A percentile compares a stretch with the other conserved stretches of the same genome.
These are phyloP conservation scores for Tetragonula carbonaria DNA, from an alignment of 2,888 invertebrate genomes.

Conservation along the genomic window DNA sequence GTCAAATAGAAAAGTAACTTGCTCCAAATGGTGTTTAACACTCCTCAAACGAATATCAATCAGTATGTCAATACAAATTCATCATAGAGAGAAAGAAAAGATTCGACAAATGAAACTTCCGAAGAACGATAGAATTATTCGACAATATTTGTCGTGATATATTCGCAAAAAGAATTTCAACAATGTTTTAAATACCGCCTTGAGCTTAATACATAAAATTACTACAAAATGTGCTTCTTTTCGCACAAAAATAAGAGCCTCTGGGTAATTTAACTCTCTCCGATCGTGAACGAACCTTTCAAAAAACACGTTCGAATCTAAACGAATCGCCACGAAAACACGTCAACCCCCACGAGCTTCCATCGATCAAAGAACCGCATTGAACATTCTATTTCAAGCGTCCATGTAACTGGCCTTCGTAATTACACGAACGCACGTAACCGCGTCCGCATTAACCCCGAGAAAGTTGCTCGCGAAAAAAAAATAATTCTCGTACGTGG, in stretches of 20 bases:
- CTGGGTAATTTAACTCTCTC: too few relatives aligned
- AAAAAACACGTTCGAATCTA: too few relatives aligned
- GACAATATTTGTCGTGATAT: not conserved
- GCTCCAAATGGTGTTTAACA: not conserved
- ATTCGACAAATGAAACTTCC: not conserved
- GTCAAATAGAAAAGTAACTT: not conserved
- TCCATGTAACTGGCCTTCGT: slow-evolving; percentile 6
- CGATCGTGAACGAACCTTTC: too few relatives aligned
- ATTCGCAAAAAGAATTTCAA: too few relatives aligned
- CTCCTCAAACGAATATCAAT: not conserved
- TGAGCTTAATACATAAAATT: too few relatives aligned
- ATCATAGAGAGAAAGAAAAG: not conserved
- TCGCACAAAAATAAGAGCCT: too few relatives aligned
- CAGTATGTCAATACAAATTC: not conserved
- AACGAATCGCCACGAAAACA: not conserved
- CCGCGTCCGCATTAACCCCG: slow-evolving; percentile 9
- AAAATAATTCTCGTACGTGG: not conserved
- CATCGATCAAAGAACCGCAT: slow-evolving; percentile 13
- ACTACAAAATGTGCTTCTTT: too few relatives aligned
- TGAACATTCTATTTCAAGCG: slow-evolving; percentile 20
- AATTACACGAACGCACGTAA: slow-evolving; percentile 20
- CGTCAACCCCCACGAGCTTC: not conserved
- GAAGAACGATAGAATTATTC: not conserved
- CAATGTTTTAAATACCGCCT: too few relatives aligned
- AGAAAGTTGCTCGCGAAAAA: not conserved